phyloP scores from a whole-genome alignment of 2,113 vertebrate genomes.

The western clawed frog (Xenopus tropicalis) region UCB_Xtro_10.0 CM004450.2:50753501-50754000 shows the following conservation, averaged over 20 bases:
- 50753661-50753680: not conserved
- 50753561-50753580: not conserved
- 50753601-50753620: no score
- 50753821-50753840: constrained; percentile 49
- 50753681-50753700: not conserved
- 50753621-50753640: no score
- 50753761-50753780: constrained; percentile 34
- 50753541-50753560: no score
- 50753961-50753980: constrained; percentile 33
- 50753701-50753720: constrained; percentile 28
- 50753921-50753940: constrained; percentile 48
- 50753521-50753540: no score
- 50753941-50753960: constrained; percentile 22
- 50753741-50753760: constrained; percentile 14
- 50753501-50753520: no score
- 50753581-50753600: not conserved
- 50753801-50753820: constrained; percentile 16
- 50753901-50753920: constrained; percentile 54
- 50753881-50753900: constrained; percentile 60
- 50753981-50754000: constrained; percentile 17
- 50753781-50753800: constrained; percentile 28
- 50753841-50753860: constrained; percentile 53
- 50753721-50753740: constrained; percentile 27
- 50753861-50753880: constrained; percentile 49
- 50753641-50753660: no score